Base-by-base conservation (phyloP, 2,797 vertebrate genomes). In the Acrossocheilus fasciatus region DNA sequence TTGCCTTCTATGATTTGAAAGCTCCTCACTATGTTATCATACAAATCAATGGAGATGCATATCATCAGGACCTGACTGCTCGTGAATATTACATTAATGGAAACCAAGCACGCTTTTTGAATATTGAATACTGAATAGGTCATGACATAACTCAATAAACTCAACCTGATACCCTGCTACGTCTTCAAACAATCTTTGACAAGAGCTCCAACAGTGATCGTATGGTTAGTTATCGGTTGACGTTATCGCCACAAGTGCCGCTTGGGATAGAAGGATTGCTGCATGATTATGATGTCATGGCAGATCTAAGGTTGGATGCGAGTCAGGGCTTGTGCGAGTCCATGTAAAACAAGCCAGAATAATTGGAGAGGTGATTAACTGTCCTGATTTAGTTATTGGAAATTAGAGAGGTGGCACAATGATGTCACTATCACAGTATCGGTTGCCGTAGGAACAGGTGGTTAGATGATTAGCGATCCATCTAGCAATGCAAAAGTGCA, bases 181-280 rank as follows among this genome's bases (percentile, higher is more conserved):
- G 89, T 92, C 91, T 92, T 94, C 94, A 94, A 94, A 94, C 72
- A 88, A 88, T 93, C 92, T 92, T 93, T 95, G 94, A 95, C 94
- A 92, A 93, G 90, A 88, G 41, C 92, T 91, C 93, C 93, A 92
- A 93, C 91, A 91, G 93, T 92, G 92, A 93, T 91, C 89, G 90
- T 93, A 94, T 92, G 92, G 94, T 94, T 94, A 92, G 92, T 93
- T 93, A 84, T 59, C 6, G 6, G 91, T 90, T 92, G 88, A 90
- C 20, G 73, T 85, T 87, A 92, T 87, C 88, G 89, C 93, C 92
- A 91, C 82, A 92, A 84, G 87, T 84, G 89, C 91, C 91, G 92
- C 90, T 90, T 85, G 62, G 84, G 89, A 89, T 69, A 74, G 87
- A 86, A 78, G 88, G 78, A 87, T 85, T 80, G 77, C 69, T 69